Evolutionary conservation across 2,113 vertebrate species (phyloP), one percentile per base, ranked within the genome.

Genomic region (Mustela lutreola): DNA sequence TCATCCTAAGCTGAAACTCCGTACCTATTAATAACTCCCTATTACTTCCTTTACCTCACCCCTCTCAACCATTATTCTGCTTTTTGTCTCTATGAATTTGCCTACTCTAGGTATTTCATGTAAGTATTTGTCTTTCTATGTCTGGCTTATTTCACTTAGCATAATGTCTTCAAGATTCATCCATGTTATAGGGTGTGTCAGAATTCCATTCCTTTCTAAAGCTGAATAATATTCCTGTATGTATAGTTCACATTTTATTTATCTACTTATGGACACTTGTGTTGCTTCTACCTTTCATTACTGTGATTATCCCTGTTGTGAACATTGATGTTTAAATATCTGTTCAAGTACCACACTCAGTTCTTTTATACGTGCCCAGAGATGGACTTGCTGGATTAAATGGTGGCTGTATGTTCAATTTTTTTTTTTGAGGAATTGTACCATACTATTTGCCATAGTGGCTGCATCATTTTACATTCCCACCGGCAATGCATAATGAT

Each of bases 151-250:
- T 93, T 78, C 5, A 71, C 26, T 91, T 60, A 91, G 31, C 6
- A 15, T 48, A 50, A 71, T 83, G 60, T 71, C 14, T 91, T 82
- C n/a, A 70, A 60, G 42, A 31, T 63, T 73, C 12, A 53, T 39
- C 26, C 12, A 26, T 79, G 31, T 58, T 79, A 36, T 71, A 67
- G 4, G 15, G 42, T 26, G 14, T 21, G 56, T 93, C 28, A 91
- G 42, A 63, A 91, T 83, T 78, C 42, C 42, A 87, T n/a, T 91
- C 26, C 48, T 45, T 79, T 95, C 50, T 71, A 91, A 95, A 31
- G 7, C 0, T 16, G 26, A 90, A 28, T 81, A 87, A 65, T 92
- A 79, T 42, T 89, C 45, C 33, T 42, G 0, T 82, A 56, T 75
- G n/a, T 75, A 45, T 65, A n/a, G 36, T 62, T 4, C 22, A 18